These are phyloP conservation scores for Callitettix versicolor DNA, from an alignment of 1,140 invertebrate species.

Conservation along the genomic window DNA sequence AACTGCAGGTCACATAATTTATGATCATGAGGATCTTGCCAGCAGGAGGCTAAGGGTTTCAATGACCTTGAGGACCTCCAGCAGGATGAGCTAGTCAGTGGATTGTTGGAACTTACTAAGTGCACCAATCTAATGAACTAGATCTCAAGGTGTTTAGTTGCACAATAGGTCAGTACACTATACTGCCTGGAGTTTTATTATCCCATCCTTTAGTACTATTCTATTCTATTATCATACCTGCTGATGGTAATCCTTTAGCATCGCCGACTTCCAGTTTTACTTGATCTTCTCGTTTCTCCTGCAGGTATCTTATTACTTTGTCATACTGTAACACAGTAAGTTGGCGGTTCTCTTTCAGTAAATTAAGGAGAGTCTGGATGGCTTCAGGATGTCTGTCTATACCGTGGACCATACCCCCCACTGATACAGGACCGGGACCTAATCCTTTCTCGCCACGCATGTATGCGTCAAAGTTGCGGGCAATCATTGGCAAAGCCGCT, in stretches of 20 bases:
- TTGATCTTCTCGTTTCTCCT: slow-evolving; percentile 61
- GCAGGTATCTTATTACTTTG: slow-evolving; percentile 65
- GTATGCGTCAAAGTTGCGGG: slow-evolving; percentile 68
- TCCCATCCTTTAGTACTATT: too few relatives aligned
- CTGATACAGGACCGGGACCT: slow-evolving; percentile 16
- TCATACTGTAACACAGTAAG: slow-evolving; percentile 72
- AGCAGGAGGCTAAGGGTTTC: too few relatives aligned
- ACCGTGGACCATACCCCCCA: slow-evolving; percentile 29
- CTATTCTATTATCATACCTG: not conserved
- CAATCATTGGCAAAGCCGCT: slow-evolving; percentile 69
- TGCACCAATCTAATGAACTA: too few relatives aligned
- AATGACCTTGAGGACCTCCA: too few relatives aligned
- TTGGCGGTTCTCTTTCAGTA: slow-evolving; percentile 67
- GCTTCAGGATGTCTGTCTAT: slow-evolving; percentile 52
- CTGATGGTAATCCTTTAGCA: slow-evolving; percentile 24
- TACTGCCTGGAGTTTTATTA: too few relatives aligned
- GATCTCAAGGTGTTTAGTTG: too few relatives aligned
- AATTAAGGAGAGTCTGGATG: slow-evolving; percentile 61
- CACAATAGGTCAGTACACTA: too few relatives aligned
- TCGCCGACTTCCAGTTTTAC: slow-evolving; percentile 56
- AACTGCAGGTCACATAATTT: too few relatives aligned
- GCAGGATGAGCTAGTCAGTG: too few relatives aligned
- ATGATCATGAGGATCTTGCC: too few relatives aligned
- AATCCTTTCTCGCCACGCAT: slow-evolving; percentile 32
- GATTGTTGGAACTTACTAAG: too few relatives aligned